Conservation (phyloP, 2,888 invertebrate genomes). For the Encarsia formosa region DNA sequence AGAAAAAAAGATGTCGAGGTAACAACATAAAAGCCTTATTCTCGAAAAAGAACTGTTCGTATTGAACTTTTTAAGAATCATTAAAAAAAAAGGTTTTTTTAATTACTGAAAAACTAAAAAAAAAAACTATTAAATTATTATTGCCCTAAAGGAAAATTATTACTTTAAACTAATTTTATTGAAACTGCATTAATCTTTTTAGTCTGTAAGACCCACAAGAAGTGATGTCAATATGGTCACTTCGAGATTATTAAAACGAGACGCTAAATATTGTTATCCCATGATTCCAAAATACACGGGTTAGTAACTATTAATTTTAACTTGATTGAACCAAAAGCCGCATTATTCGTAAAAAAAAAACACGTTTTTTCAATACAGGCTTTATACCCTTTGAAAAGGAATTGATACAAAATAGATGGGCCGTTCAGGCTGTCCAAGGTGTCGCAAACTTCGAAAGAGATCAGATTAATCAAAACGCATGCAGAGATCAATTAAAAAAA, state of each 20-base stretch:
- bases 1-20: conserved; percentile 65
- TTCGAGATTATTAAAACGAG: conserved; percentile 62
- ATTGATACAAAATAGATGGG: conserved; percentile 48
- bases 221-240: conserved; percentile 65
- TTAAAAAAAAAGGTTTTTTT: too few species aligned
- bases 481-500: conserved; percentile 58
- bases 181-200: background rate
- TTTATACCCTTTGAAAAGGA: conserved; percentile 60
- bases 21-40: background rate
- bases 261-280: conserved; percentile 69
- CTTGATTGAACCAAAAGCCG: background rate
- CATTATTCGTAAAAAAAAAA: background rate
- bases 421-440: conserved; percentile 69
- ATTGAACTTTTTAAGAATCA: too few species aligned
- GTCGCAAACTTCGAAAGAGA: conserved; percentile 67
- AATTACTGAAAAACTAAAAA: background rate
- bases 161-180: too few species aligned
- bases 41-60: too few species aligned
- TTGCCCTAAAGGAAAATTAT: too few species aligned
- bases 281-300: conserved; percentile 74
- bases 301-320: conserved; percentile 37
- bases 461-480: conserved; percentile 59
- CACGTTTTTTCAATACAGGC: conserved; percentile 50
- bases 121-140: too few species aligned
- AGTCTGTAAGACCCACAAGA: conserved; percentile 62